A percentile compares a stretch with the other conserved stretches of the same genome.
Conservation (phyloP, 1,140 invertebrate species). For the Drosophila santomea region DNA sequence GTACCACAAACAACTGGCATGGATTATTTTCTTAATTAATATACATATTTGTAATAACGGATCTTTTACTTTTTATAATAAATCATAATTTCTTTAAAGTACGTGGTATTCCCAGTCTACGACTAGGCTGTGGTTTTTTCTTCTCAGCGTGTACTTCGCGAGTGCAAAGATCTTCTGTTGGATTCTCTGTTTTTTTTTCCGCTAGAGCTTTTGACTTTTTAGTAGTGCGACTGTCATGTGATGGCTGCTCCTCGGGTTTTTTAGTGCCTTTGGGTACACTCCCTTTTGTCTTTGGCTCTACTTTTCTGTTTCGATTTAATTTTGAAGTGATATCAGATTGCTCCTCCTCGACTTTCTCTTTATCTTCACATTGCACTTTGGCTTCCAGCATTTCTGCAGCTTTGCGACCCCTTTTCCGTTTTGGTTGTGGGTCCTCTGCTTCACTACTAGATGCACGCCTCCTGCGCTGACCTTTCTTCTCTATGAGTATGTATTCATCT, state of each 20-base stretch:
- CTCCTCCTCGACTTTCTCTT: not conserved
- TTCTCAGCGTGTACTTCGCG: constrained; percentile 3
- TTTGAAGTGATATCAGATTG: not conserved
- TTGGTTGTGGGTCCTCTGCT: constrained; percentile 14
- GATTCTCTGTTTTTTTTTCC: not conserved
- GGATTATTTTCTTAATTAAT: no score
- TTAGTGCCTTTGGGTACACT: not conserved
- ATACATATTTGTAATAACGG: no score
- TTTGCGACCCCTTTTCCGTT: constrained; percentile 17
- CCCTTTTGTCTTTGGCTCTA: not conserved
- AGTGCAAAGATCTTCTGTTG: not conserved
- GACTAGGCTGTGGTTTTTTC: constrained; percentile 3
- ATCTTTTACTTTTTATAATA: not conserved
- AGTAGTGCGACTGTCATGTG: not conserved
- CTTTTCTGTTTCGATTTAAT: not conserved
- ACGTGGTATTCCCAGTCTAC: constrained; percentile 7
- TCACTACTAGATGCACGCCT: constrained; percentile 24
- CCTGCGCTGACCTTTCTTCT: constrained; percentile 26
- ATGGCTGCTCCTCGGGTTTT: not conserved
- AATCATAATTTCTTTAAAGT: constrained; percentile 1
- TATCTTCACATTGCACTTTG: not conserved
- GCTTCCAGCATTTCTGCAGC: not conserved
- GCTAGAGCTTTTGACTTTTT: not conserved
- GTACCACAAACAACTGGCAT: no score
- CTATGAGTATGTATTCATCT: constrained; percentile 15